Evolutionary conservation across 2,888 invertebrate species (phyloP).

Genomic region (Coelogynopora nodosa): DNA sequence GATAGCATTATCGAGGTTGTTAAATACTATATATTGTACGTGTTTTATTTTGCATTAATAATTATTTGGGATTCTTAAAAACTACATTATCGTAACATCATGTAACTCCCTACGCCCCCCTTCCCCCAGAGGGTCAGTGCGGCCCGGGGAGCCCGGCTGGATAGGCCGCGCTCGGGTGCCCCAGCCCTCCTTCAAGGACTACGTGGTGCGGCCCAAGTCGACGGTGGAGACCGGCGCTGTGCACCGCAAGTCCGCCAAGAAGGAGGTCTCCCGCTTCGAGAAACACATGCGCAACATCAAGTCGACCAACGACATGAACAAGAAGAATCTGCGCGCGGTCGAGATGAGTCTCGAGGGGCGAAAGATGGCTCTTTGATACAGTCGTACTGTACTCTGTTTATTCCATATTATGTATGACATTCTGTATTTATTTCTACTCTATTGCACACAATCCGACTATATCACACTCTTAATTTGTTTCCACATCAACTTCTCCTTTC

Average conservation of each 20-base stretch:
- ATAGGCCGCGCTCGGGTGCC: constrained; percentile 89
- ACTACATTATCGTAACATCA: neutral
- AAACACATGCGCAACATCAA: constrained; percentile 85
- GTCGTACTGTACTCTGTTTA: too few relatives aligned
- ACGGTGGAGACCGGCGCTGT: neutral
- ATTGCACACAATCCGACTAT: too few relatives aligned
- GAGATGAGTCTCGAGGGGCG: constrained; percentile 92
- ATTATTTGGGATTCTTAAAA: neutral
- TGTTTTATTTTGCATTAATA: constrained; percentile 38
- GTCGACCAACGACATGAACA: constrained; percentile 63
- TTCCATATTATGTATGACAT: too few relatives aligned
- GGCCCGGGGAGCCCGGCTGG: constrained; percentile 94
- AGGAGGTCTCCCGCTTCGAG: constrained; percentile 72
- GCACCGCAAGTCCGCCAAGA: neutral
- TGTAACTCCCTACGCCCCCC: neutral
- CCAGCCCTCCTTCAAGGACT: constrained; percentile 88
- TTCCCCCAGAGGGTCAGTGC: constrained; percentile 66
- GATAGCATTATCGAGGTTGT: too few relatives aligned
- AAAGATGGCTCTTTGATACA: constrained; percentile 83
- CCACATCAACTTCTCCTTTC: too few relatives aligned
- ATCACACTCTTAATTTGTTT: too few relatives aligned
- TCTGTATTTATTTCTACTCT: too few relatives aligned
- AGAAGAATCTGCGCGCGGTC: constrained; percentile 68
- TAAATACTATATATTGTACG: too few relatives aligned
- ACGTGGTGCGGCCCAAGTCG: constrained; percentile 70